These are phyloP conservation scores for Lordiphosa clarofinis DNA, from an alignment of 1,140 invertebrate species.

Conservation along the genomic window DNA sequence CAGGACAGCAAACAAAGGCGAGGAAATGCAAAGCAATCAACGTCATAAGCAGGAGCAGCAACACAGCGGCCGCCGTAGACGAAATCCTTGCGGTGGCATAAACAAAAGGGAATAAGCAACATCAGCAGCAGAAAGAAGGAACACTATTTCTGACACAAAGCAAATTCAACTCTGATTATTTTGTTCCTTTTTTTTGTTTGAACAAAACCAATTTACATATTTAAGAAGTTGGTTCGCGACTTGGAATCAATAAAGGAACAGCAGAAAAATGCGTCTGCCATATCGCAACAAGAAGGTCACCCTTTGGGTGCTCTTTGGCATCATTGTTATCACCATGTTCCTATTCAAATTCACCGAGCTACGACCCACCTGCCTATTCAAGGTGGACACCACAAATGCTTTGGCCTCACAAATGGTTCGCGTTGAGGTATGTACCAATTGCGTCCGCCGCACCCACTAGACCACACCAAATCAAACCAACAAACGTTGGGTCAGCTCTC, in stretches of 20 bases:
- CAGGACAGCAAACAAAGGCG: slow-evolving; percentile 45
- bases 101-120: slow-evolving; percentile 20
- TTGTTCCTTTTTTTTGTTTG: slow-evolving; percentile 5
- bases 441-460: not conserved
- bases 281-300: slow-evolving; percentile 76
- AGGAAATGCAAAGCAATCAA: slow-evolving; percentile 73
- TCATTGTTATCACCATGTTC: slow-evolving; percentile 79
- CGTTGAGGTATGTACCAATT: slow-evolving; percentile 66
- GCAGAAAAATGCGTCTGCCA: slow-evolving; percentile 66
- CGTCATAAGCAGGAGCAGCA: slow-evolving; percentile 55
- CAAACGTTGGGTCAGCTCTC: slow-evolving; percentile 1
- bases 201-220: slow-evolving; percentile 73
- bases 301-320: slow-evolving; percentile 73
- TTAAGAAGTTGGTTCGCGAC: slow-evolving; percentile 29
- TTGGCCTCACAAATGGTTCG: slow-evolving; percentile 65
- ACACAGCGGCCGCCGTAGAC: slow-evolving; percentile 36
- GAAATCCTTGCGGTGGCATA: slow-evolving; percentile 47
- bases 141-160: slow-evolving; percentile 13
- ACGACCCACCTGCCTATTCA: slow-evolving; percentile 77
- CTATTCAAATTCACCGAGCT: slow-evolving; percentile 78
- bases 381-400: slow-evolving; percentile 57
- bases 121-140: slow-evolving; percentile 16
- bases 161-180: slow-evolving; percentile 42
- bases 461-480: not conserved
- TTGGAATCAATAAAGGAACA: not conserved